These are phyloP conservation scores for Dermatemys mawii DNA, from an alignment of 2,113 vertebrate genomes.

Conservation along the genomic window DNA sequence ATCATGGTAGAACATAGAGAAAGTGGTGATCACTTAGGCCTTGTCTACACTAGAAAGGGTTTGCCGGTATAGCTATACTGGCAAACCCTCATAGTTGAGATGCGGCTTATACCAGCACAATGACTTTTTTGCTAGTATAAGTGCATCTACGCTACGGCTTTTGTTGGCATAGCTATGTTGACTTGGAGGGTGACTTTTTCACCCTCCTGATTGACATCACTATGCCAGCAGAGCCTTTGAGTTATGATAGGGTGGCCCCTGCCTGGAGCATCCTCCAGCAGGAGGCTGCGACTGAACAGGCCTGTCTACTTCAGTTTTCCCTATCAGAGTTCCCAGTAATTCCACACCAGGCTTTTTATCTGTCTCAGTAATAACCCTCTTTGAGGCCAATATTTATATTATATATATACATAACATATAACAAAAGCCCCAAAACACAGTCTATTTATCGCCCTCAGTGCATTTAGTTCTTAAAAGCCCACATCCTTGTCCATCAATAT, in stretches of 20 bases:
- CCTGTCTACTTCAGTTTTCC: no score
- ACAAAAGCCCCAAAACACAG: not conserved
- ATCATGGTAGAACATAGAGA: not conserved
- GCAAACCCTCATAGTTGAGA: not conserved
- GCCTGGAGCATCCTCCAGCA: no score
- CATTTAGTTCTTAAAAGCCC: not conserved
- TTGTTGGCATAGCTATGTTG: not conserved
- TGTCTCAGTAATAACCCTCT: not conserved
- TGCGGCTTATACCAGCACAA: not conserved
- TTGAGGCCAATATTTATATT: no score
- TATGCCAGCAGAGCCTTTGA: no score
- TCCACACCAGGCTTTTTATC: not conserved
- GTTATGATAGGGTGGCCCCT: no score
- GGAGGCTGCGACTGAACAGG: no score
- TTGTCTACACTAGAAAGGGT: not conserved
- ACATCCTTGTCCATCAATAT: not conserved
- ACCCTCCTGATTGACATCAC: no score
- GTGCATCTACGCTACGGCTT: not conserved
- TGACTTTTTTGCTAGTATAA: not conserved
- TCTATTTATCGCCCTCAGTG: not conserved
- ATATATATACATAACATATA: not conserved
- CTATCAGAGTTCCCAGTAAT: not conserved
- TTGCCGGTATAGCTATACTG: not conserved
- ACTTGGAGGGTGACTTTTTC: not conserved
- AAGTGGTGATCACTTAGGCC: not conserved